These are phyloP conservation scores for Calephelis virginiensis DNA, from an alignment of 1,140 invertebrate genomes.

Conservation along the genomic window DNA sequence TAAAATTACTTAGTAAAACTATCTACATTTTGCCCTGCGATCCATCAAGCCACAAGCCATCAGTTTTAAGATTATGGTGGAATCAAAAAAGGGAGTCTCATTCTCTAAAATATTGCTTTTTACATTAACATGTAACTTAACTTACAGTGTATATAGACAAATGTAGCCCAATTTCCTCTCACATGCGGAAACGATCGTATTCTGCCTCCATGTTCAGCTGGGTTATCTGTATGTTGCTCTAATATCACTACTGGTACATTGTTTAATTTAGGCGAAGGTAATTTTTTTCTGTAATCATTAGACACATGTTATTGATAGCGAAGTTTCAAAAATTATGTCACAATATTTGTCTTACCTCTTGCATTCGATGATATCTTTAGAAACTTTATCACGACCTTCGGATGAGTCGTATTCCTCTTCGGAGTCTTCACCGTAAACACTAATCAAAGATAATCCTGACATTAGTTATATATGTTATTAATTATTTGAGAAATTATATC, in stretches of 20 bases:
- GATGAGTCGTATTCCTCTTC: constrained; percentile 29
- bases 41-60: too few species aligned
- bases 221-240: constrained; percentile 78
- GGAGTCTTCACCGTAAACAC: constrained; percentile 50
- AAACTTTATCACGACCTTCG: background rate
- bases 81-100: too few species aligned
- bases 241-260: constrained; percentile 38
- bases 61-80: too few species aligned
- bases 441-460: constrained; percentile 50
- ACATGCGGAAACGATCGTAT: constrained; percentile 86
- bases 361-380: background rate
- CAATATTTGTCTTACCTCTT: background rate
- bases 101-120: too few species aligned
- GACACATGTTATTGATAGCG: too few species aligned
- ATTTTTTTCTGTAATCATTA: constrained; percentile 43
- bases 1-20: too few species aligned
- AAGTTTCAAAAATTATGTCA: too few species aligned
- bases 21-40: too few species aligned
- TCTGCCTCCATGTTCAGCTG: constrained; percentile 81
- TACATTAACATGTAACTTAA: constrained; percentile 22
- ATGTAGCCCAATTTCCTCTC: constrained; percentile 89
- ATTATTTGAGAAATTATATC: background rate
- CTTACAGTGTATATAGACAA: constrained; percentile 85
- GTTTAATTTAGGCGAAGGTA: constrained; percentile 53
- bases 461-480: constrained; percentile 21